These are phyloP conservation scores for Anticlea derivata DNA, from an alignment of 2,888 invertebrate species.

Conservation along the genomic window DNA sequence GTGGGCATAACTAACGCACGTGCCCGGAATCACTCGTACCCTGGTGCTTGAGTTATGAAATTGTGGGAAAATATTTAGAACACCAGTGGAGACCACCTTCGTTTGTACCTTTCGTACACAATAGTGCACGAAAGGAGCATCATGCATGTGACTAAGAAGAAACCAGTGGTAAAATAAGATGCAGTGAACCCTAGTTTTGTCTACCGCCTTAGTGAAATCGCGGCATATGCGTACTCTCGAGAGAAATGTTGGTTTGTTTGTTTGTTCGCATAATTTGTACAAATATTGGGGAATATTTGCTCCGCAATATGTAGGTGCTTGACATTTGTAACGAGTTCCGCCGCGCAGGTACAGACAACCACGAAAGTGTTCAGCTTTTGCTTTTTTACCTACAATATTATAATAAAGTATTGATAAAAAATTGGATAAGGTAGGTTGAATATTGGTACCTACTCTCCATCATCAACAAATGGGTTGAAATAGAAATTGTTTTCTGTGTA, in stretches of 20 bases:
- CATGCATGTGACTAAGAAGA: too few species aligned
- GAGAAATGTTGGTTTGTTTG: slow-evolving; percentile 25
- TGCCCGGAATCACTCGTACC: slow-evolving; percentile 15
- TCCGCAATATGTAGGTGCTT: slow-evolving; percentile 20
- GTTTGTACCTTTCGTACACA: too few species aligned
- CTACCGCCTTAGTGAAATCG: background rate
- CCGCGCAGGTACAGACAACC: slow-evolving; percentile 12
- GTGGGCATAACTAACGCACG: slow-evolving; percentile 13
- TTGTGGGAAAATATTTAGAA: slow-evolving; percentile 22
- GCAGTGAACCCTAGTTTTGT: too few species aligned
- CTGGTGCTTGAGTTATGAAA: slow-evolving; percentile 1
- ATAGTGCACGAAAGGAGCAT: too few species aligned
- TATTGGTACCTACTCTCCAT: too few species aligned
- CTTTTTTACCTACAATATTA: too few species aligned
- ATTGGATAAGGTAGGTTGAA: too few species aligned
- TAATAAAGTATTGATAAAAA: background rate
- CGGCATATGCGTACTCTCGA: slow-evolving; percentile 28
- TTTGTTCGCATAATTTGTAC: slow-evolving; percentile 43
- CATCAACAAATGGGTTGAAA: too few species aligned
- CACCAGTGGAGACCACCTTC: too few species aligned
- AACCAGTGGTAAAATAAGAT: too few species aligned
- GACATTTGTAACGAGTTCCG: slow-evolving; percentile 26
- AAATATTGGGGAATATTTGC: slow-evolving; percentile 48
- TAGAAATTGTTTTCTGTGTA: too few species aligned
- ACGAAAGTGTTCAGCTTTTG: slow-evolving; percentile 9